Base-by-base conservation (phyloP, 2,888 invertebrate species). In the Microctonus hyperodae region DNA sequence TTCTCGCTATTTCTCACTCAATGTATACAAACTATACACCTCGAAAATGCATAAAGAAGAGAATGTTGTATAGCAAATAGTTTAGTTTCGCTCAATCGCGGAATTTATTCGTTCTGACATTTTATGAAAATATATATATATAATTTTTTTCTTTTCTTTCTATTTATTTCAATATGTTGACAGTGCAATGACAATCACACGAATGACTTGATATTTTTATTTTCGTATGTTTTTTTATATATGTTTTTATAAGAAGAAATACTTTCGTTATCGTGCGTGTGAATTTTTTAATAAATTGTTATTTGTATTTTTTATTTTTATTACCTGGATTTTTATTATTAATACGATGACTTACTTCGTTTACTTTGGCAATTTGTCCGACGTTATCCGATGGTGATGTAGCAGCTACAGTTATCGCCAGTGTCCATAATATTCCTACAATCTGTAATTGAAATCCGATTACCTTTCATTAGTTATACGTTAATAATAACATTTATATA, bases 341-440 rank as follows among this genome's bases (percentile, higher is more conserved):
- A 10, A 13, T 4, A n/a, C 28, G 25, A 40, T 31, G 1, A 74
- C 79, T 79, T 81, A 85, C 86, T 79, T 84, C 80, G 72, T 85
- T n/a, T n/a, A n/a, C 85, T 68, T 80, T 77, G 74, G 82, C 81
- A 44, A 78, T 78, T 68, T 80, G 79, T 69, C 83, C 83, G 40
- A 83, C 78, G 70, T 84, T 83, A 72, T 84, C 85, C 51, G 85
- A 81, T 61, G 85, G 85, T 51, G 85, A 82, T 65, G 78, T 80
- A 59, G 79, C 79, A 68, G n/a, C n/a, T n/a, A 73, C 74, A 55
- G 81, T 72, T 67, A 81, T 75, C 69, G 77, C 76, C 73, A 83
- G 76, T 74, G 81, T 44, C 60, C 55, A 73, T 66, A 81, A 76
- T 69, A 81, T 74, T 73, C 82, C 70, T 72, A 78, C 73, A 67